Evolutionary conservation across 1,140 invertebrate genomes (phyloP).

Genomic region (Pseudomyrmex sp.): DNA sequence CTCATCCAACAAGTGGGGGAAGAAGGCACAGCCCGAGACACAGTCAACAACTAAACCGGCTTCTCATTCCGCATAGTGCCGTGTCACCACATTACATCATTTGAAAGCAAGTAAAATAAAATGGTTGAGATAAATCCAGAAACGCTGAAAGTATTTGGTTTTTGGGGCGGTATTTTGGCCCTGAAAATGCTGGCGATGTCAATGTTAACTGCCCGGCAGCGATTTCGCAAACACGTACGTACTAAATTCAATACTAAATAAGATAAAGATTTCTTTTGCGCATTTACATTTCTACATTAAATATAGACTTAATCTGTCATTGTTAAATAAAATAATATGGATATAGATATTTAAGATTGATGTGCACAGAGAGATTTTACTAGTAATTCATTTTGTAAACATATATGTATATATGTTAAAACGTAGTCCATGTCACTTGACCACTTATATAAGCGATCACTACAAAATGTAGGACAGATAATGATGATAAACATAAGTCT

Average conservation of each 20-base stretch:
- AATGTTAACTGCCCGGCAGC: slow-evolving; percentile 84
- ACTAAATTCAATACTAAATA: background rate
- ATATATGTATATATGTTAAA: too few relatives aligned
- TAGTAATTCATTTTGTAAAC: too few relatives aligned
- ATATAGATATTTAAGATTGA: too few relatives aligned
- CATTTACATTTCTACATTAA: background rate
- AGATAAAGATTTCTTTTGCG: background rate
- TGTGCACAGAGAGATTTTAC: too few relatives aligned
- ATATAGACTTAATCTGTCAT: background rate
- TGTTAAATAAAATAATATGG: too few relatives aligned
- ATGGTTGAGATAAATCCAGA: slow-evolving; percentile 47
- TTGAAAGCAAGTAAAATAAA: background rate
- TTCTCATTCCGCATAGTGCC: background rate
- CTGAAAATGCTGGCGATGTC: slow-evolving; percentile 88
- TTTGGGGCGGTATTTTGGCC: slow-evolving; percentile 87
- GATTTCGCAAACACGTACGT: slow-evolving; percentile 87
- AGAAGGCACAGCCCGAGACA: background rate
- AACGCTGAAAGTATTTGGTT: slow-evolving; percentile 84
- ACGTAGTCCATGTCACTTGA: too few relatives aligned
- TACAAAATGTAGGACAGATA: too few relatives aligned
- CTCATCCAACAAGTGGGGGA: too few relatives aligned
- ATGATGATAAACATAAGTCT: too few relatives aligned
- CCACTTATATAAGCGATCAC: too few relatives aligned
- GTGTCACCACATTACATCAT: too few relatives aligned
- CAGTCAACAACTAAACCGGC: background rate